These are phyloP conservation scores for Torymus auratus DNA, from an alignment of 2,888 invertebrate species.

Conservation along the genomic window DNA sequence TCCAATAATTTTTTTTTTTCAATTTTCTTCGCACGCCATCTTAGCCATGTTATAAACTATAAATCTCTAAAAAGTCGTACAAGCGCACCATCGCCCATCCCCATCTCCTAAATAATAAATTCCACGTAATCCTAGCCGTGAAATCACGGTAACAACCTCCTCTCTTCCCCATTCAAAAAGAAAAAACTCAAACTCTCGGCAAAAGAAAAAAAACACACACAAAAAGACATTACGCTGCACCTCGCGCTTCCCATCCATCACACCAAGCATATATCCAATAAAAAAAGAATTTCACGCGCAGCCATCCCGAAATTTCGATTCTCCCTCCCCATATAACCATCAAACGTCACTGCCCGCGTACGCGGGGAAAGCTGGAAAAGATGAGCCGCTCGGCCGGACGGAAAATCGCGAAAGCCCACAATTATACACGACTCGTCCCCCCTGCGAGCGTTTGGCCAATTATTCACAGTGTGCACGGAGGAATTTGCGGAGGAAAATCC, in stretches of 20 bases:
- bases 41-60: too few relatives aligned
- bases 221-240: background rate
- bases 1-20: too few relatives aligned
- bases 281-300: conserved; percentile 30
- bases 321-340: background rate
- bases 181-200: background rate
- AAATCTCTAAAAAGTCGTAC: too few relatives aligned
- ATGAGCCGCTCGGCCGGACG: conserved; percentile 53
- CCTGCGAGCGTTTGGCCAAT: conserved; percentile 34
- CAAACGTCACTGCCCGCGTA: background rate
- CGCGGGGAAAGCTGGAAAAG: conserved; percentile 38
- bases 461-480: conserved; percentile 58
- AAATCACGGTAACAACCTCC: too few relatives aligned
- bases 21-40: too few relatives aligned
- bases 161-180: background rate
- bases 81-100: too few relatives aligned
- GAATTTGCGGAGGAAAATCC: conserved; percentile 61
- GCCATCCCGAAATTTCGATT: conserved; percentile 17
- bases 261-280: conserved; percentile 1
- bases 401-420: conserved; percentile 58
- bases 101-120: conserved; percentile 7
- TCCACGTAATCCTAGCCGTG: background rate
- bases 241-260: conserved; percentile 20
- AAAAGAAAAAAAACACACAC: background rate
- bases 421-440: conserved; percentile 25